Percentiles rank a stretch among this genome's conserved stretches.
Evolutionary conservation across 2,797 vertebrate genomes (phyloP).

Genomic region (Neoniphon sammara): DNA sequence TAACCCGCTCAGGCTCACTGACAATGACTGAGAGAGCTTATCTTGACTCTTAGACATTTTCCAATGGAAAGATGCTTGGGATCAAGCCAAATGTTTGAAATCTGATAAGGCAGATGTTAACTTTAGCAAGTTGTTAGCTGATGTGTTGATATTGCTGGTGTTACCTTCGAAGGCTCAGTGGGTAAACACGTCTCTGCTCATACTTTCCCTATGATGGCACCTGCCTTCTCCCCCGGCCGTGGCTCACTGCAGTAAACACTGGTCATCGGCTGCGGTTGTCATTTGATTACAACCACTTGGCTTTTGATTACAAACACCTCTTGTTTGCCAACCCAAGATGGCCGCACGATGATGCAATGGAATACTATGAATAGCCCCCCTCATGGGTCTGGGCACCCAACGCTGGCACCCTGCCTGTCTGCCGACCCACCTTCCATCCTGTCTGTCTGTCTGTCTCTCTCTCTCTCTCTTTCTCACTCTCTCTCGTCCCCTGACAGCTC

Average conservation of each 20-base stretch:
- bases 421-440: slow-evolving; percentile 38
- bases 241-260: slow-evolving; percentile 25
- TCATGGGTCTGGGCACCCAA: background rate
- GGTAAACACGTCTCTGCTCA: background rate
- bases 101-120: slow-evolving; percentile 14
- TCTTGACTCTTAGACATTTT: slow-evolving; percentile 29
- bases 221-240: slow-evolving; percentile 8
- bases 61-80: slow-evolving; percentile 3
- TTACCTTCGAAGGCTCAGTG: background rate
- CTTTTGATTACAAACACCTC: slow-evolving; percentile 50
- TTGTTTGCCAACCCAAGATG: slow-evolving; percentile 29
- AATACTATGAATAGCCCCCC: slow-evolving; percentile 40
- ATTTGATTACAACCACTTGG: slow-evolving; percentile 43
- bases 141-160: background rate
- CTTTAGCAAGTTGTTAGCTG: background rate
- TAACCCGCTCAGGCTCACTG: slow-evolving; percentile 4
- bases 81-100: slow-evolving; percentile 30
- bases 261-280: slow-evolving; percentile 16
- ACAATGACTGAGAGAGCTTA: slow-evolving; percentile 28
- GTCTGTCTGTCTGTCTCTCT: background rate
- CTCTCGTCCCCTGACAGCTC: slow-evolving; percentile 56
- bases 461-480: slow-evolving; percentile 8
- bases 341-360: slow-evolving; percentile 47
- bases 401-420: slow-evolving; percentile 9
- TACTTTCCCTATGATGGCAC: background rate